These are phyloP conservation scores for Glaucomys volans DNA, from an alignment of 2,113 vertebrate species.

Conservation along the genomic window DNA sequence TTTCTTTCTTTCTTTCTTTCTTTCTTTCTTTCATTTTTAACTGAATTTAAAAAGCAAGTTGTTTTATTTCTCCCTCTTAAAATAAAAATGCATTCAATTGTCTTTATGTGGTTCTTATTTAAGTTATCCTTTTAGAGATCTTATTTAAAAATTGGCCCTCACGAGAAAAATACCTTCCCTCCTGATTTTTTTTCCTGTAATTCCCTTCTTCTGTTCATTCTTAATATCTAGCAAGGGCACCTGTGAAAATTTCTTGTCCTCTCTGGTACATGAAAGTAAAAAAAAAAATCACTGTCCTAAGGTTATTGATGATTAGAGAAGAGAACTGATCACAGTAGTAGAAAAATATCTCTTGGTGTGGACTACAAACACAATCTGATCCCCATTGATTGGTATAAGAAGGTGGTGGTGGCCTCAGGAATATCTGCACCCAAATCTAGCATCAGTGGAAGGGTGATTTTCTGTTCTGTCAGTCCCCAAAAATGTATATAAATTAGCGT, in stretches of 20 bases:
- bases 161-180: not conserved
- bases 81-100: not conserved
- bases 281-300: not conserved
- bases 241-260: not conserved
- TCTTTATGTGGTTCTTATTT: not conserved
- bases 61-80: constrained; percentile 41
- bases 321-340: not conserved
- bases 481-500: not conserved
- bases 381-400: not conserved
- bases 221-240: not conserved
- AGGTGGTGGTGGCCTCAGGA: not conserved
- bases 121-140: constrained; percentile 37
- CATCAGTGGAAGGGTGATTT: not conserved
- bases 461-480: not conserved
- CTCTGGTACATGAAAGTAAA: not conserved
- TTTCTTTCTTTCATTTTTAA: too few relatives aligned
- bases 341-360: not conserved
- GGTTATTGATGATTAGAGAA: not conserved
- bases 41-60: constrained; percentile 42
- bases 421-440: not conserved
- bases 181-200: not conserved
- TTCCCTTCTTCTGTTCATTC: not conserved
- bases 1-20: too few relatives aligned
- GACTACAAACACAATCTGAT: fast-evolving
- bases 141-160: not conserved